Evolutionary conservation across 2,797 vertebrate species (phyloP).

Genomic region (Myotis daubentonii): DNA sequence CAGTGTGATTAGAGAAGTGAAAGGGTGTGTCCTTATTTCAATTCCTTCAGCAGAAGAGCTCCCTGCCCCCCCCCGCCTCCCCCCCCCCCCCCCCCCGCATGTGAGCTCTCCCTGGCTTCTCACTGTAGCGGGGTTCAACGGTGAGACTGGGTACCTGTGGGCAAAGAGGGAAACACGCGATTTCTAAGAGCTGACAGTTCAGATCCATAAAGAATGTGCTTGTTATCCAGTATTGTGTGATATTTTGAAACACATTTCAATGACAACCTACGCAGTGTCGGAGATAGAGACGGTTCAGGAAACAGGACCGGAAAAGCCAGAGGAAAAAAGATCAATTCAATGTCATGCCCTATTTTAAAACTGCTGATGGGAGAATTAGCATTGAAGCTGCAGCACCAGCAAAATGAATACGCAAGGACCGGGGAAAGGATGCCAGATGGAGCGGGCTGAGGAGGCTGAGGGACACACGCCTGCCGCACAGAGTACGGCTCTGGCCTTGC

Average conservation of each 20-base stretch:
- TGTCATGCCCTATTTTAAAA: neutral
- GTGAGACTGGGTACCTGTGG: conserved; percentile 55
- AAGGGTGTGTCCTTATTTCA: neutral
- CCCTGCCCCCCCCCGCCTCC: conserved; percentile 60
- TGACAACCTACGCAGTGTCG: neutral
- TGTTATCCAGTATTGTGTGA: conserved; percentile 15
- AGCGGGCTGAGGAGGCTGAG: neutral
- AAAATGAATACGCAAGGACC: neutral
- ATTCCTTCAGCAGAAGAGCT: conserved; percentile 3
- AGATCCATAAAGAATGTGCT: conserved; percentile 19
- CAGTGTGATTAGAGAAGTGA: neutral
- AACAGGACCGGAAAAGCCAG: conserved; percentile 19
- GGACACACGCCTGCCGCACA: neutral
- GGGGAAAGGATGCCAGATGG: neutral
- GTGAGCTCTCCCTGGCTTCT: conserved; percentile 52
- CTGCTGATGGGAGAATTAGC: neutral
- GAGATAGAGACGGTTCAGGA: neutral
- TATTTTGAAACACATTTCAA: conserved; percentile 49
- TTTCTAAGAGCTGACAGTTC: neutral
- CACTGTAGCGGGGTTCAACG: conserved; percentile 36
- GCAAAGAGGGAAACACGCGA: conserved; percentile 6
- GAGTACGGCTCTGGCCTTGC: neutral
- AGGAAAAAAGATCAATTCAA: conserved; percentile 1
- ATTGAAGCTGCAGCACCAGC: neutral
- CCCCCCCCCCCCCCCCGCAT: conserved; percentile 50